A percentile compares a stretch with the other conserved stretches of the same genome.
phyloP scores from a whole-genome alignment of 2,797 vertebrate species.

The Mallotus villosus region DNA sequence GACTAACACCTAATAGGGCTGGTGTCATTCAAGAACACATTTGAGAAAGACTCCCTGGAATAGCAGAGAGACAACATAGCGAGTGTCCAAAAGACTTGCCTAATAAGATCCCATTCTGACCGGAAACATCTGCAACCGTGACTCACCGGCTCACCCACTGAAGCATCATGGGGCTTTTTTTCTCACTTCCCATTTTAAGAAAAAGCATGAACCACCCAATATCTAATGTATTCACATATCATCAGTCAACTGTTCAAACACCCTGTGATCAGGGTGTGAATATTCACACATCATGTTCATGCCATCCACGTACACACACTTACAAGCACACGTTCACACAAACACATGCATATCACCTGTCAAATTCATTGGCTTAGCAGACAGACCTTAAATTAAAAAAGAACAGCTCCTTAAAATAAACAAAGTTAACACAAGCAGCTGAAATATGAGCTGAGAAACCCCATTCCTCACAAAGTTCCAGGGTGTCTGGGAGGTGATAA shows the following conservation, averaged over 20 bases:
- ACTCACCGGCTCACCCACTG: constrained; percentile 12
- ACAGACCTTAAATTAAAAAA: constrained; percentile 47
- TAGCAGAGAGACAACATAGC: background rate
- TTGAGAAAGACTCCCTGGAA: constrained; percentile 4
- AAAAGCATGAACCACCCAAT: background rate
- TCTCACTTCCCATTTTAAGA: constrained; percentile 6
- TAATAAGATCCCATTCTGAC: background rate
- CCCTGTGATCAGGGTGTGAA: background rate
- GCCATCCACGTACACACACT: constrained; percentile 20
- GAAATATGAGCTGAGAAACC: constrained; percentile 67
- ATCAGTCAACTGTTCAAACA: constrained; percentile 11
- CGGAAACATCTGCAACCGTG: constrained; percentile 15
- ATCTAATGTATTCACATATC: background rate
- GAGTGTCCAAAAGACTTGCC: background rate
- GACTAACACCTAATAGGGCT: background rate
- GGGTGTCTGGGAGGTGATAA: constrained; percentile 28
- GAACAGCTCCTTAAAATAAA: constrained; percentile 64
- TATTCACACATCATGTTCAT: constrained; percentile 28
- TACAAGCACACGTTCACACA: constrained; percentile 18
- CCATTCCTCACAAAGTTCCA: constrained; percentile 56
- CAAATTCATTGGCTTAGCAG: constrained; percentile 36
- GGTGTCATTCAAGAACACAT: background rate
- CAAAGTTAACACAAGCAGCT: constrained; percentile 59
- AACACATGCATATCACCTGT: constrained; percentile 11
- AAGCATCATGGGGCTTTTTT: constrained; percentile 12